Conservation (phyloP, 1,140 invertebrate species). For the Drosophila parvula region DNA sequence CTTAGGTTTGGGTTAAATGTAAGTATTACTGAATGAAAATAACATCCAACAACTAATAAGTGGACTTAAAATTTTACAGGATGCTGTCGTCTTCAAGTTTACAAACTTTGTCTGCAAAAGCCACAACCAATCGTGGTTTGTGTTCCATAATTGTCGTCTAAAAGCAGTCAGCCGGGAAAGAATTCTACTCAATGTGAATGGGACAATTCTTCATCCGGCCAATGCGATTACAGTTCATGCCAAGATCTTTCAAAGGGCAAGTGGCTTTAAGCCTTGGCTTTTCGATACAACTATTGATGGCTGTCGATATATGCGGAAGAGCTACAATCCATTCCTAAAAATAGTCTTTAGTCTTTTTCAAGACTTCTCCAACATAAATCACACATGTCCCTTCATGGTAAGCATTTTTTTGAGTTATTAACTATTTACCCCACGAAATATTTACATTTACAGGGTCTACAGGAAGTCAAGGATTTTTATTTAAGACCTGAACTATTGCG, state of each 20-base stretch:
- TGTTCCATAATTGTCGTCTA: not conserved
- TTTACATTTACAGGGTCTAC: not conserved
- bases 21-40: not conserved
- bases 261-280: slow-evolving; percentile 1
- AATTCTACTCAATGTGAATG: not conserved
- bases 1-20: not conserved
- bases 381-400: not conserved
- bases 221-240: not conserved
- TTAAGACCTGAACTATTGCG: slow-evolving; percentile 7
- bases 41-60: not conserved
- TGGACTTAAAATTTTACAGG: not conserved
- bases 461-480: not conserved
- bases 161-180: slow-evolving; percentile 2
- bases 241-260: not conserved
- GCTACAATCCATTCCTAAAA: not conserved
- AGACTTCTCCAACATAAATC: slow-evolving; percentile 11
- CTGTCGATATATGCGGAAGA: not conserved
- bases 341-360: not conserved
- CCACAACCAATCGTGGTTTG: slow-evolving; percentile 6
- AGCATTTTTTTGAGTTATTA: not conserved
- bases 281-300: not conserved
- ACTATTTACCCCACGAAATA: not conserved
- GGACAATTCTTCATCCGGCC: slow-evolving; percentile 2
- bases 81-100: slow-evolving; percentile 6
- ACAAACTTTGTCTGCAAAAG: slow-evolving; percentile 11